Percentiles rank a stretch among this genome's conserved stretches.
These are phyloP conservation scores for Eretmochelys imbricata DNA, from an alignment of 2,113 vertebrate species.

Conservation along the genomic window DNA sequence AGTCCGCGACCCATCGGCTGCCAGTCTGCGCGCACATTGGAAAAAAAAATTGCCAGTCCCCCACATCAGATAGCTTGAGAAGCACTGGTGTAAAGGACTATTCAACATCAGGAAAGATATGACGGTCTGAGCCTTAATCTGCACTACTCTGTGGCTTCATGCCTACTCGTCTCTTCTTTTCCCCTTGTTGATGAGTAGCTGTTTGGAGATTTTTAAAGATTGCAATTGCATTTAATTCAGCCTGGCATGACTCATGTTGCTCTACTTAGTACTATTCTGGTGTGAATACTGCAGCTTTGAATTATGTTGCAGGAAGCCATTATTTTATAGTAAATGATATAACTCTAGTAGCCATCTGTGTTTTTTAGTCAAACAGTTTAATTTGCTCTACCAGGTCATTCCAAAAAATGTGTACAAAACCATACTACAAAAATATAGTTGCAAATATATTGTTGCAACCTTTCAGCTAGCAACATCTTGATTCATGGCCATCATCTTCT, in stretches of 20 bases:
- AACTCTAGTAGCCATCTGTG: fast-evolving
- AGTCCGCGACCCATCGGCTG: no score
- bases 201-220: neutral
- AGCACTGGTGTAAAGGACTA: neutral
- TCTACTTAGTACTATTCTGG: neutral
- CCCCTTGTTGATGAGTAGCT: neutral
- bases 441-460: neutral
- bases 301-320: neutral
- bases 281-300: neutral
- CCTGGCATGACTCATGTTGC: neutral
- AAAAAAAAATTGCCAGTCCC: no score
- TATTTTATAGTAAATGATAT: neutral
- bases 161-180: neutral
- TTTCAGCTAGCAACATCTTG: neutral
- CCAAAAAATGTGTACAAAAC: neutral
- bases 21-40: no score
- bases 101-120: neutral
- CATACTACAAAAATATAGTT: neutral
- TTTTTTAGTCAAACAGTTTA: neutral
- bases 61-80: no score
- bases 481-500: neutral
- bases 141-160: neutral
- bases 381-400: neutral
- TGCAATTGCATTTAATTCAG: neutral
- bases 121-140: neutral